phyloP scores from a whole-genome alignment of 2,113 vertebrate species.

The Xenopus laevis region DNA sequence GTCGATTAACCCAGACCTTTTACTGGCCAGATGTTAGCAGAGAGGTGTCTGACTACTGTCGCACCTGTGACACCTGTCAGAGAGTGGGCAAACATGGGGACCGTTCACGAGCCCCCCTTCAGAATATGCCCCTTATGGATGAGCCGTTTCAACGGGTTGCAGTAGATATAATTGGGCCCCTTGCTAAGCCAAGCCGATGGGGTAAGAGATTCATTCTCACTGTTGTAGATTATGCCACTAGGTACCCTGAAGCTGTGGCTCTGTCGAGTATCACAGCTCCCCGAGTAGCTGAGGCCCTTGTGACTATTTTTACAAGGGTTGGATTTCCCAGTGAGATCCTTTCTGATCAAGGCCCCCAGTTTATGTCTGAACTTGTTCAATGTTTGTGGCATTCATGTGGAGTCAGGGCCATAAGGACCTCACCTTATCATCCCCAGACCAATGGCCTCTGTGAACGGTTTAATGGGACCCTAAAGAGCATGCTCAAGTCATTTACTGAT shows the following conservation, averaged over 20 bases:
- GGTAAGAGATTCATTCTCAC: neutral
- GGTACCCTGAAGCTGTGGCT: neutral
- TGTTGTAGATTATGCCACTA: neutral
- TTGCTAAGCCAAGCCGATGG: neutral
- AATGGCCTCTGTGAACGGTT: conserved; percentile 3
- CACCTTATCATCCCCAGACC: too few species aligned
- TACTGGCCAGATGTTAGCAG: neutral
- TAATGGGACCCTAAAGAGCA: neutral
- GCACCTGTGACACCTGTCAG: neutral
- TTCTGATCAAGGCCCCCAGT: neutral
- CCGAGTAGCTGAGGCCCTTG: neutral
- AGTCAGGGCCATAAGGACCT: neutral
- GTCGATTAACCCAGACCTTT: neutral
- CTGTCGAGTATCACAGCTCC: neutral
- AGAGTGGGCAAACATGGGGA: neutral
- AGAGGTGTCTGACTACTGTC: neutral
- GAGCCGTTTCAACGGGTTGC: neutral
- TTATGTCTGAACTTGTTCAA: neutral
- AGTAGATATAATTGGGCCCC: neutral
- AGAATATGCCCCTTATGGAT: neutral
- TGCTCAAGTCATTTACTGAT: neutral
- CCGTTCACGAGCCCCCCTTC: neutral
- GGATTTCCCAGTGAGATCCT: neutral
- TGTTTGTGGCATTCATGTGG: neutral
- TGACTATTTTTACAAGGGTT: neutral